These are phyloP conservation scores for Microplitis deprimator DNA, from an alignment of 2,888 invertebrate genomes.

Conservation along the genomic window DNA sequence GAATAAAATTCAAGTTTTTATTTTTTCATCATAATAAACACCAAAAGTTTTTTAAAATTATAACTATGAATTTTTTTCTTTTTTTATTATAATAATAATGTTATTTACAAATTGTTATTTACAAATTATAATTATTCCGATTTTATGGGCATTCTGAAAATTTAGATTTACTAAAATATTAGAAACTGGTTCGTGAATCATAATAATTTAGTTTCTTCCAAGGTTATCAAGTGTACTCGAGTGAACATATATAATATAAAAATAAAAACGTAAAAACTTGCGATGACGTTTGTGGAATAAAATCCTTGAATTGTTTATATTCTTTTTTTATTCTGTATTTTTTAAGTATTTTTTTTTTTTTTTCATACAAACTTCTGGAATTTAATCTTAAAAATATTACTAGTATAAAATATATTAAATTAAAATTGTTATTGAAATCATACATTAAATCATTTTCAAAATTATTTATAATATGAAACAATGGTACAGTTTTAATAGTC, in stretches of 20 bases:
- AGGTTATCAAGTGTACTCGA: constrained; percentile 23
- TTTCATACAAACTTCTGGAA: background rate
- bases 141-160: background rate
- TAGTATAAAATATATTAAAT: no score
- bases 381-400: background rate
- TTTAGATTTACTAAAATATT: background rate
- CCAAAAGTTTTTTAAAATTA: background rate
- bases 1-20: background rate
- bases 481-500: no score
- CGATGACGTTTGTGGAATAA: background rate
- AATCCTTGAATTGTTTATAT: constrained; percentile 20
- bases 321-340: background rate
- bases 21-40: background rate
- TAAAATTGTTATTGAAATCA: no score
- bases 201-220: constrained; percentile 12
- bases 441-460: no score
- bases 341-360: background rate
- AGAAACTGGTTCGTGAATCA: constrained; percentile 4
- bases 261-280: background rate
- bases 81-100: no score
- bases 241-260: constrained; percentile 21
- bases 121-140: background rate
- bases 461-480: no score
- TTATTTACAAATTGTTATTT: no score
- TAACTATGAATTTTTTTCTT: no score